Evolutionary conservation across 2,113 vertebrate genomes (phyloP).

Genomic region (Entomyzon cyanotis): DNA sequence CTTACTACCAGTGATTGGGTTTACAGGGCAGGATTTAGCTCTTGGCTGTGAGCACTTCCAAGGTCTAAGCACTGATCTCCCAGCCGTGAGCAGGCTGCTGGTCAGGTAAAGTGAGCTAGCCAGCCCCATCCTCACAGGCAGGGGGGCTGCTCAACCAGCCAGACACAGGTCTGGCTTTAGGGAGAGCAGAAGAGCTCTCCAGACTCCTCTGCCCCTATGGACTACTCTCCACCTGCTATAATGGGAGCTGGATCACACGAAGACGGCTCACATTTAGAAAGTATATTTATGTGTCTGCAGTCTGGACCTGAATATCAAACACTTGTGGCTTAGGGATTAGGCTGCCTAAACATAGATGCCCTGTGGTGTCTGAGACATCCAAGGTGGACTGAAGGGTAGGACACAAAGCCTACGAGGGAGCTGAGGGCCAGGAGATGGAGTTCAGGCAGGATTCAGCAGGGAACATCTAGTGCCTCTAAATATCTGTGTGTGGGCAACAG

Average conservation of each 20-base stretch:
- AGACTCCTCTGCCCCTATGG: not conserved
- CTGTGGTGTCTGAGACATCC: conserved; percentile 22
- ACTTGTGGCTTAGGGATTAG: not conserved
- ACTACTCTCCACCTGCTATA: not conserved
- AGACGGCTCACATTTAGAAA: conserved; percentile 24
- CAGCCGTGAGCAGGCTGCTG: not conserved
- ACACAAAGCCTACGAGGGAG: not conserved
- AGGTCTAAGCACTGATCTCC: not conserved
- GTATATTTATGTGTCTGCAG: conserved; percentile 47
- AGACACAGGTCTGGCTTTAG: not conserved
- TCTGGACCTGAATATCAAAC: conserved; percentile 39
- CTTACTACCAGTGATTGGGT: not conserved
- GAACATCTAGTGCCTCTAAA: not conserved
- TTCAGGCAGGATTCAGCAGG: not conserved
- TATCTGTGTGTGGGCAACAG: not conserved
- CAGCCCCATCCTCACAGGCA: not conserved
- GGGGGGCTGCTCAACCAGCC: not conserved
- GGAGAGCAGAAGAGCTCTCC: not conserved
- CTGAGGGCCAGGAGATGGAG: not conserved
- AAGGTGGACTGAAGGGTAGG: not conserved
- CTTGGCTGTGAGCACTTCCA: not conserved
- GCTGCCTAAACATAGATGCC: conserved; percentile 38
- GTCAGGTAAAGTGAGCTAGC: not conserved
- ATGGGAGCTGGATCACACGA: not conserved
- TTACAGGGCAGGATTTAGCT: not conserved